Evolutionary conservation across 2,888 invertebrate genomes (phyloP), one percentile per base, ranked within the genome.

Genomic region (Pristionchus arcanus): DNA sequence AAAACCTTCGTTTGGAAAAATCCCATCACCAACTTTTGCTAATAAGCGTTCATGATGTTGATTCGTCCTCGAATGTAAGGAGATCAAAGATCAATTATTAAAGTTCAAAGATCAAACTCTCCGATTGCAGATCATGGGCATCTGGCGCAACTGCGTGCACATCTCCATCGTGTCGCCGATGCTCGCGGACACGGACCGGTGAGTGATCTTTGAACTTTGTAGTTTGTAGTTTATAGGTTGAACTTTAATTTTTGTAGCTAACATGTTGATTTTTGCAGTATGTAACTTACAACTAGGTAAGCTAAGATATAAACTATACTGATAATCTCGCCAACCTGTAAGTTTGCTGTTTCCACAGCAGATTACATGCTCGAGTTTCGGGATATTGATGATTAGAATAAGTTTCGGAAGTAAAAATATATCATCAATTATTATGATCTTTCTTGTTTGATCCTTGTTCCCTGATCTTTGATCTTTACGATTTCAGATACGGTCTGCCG

Each of bases 101-200:
- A 55, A 71, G 34, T 4, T 66, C 34, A 71, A 55, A 55, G 42
- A 81, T 81, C 53, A n/a, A 74, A 1, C 42, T 49, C 42, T 42
- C 42, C 25, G 63, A 21, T 88, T 90, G 68, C 87, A 93, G 93
- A 91, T 92, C 59, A 91, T 96, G 83, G 96, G 96, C 90, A 95
- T 96, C n/a, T 97, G 97, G 96, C 96, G 96, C n/a, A 97, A 96
- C 93, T 96, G 96, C 31, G 97, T 96, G 90, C 98, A 97, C 95
- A 97, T 98, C 90, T 97, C 97, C 87, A 96, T 98, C 90, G 97
- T 97, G 90, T 97, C 97, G 71, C 98, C 98, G 9, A 95, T 98
- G 92, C 96, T 98, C 94, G 96, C 96, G 91, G 97, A 97, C 95
- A 96, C 97, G 21, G 98, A 98, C 96, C 96, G 96, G 91, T 96